phyloP scores from a whole-genome alignment of 30 jellyfish, hydroid and myxozoan genomes.

The Calvadosia cruxmelitensis region DNA sequence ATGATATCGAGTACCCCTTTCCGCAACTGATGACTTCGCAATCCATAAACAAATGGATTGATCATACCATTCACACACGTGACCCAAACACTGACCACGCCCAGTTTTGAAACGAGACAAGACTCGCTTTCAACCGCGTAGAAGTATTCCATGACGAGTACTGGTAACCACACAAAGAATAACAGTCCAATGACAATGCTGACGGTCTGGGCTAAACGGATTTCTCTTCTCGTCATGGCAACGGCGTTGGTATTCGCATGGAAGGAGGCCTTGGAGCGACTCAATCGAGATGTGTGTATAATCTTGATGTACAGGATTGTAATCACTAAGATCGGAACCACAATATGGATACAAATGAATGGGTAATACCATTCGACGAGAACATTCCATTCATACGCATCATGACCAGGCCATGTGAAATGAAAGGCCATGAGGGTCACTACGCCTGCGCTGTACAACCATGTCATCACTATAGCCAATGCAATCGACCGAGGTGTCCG shows the following conservation, averaged over 20 bases:
- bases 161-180: constrained; percentile 63
- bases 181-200: constrained; percentile 43
- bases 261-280: not conserved
- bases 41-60: constrained; percentile 42
- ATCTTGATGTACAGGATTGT: constrained; percentile 17
- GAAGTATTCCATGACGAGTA: constrained; percentile 44
- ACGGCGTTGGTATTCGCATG: not conserved
- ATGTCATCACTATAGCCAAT: constrained; percentile 3
- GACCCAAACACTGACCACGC: constrained; percentile 70
- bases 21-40: constrained; percentile 37
- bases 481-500: not conserved
- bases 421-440: constrained; percentile 32
- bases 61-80: constrained; percentile 34
- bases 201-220: constrained; percentile 41
- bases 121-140: constrained; percentile 30
- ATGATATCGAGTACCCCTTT: not conserved
- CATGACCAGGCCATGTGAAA: constrained; percentile 11
- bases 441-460: constrained; percentile 32
- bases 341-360: constrained; percentile 38
- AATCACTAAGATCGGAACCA: constrained; percentile 21
- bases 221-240: constrained; percentile 10
- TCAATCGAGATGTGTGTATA: not conserved
- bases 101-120: constrained; percentile 43
- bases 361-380: constrained; percentile 31
- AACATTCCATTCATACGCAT: constrained; percentile 41